These are phyloP conservation scores for Lacerta agilis DNA, from an alignment of 2,797 vertebrate genomes.

Conservation along the genomic window DNA sequence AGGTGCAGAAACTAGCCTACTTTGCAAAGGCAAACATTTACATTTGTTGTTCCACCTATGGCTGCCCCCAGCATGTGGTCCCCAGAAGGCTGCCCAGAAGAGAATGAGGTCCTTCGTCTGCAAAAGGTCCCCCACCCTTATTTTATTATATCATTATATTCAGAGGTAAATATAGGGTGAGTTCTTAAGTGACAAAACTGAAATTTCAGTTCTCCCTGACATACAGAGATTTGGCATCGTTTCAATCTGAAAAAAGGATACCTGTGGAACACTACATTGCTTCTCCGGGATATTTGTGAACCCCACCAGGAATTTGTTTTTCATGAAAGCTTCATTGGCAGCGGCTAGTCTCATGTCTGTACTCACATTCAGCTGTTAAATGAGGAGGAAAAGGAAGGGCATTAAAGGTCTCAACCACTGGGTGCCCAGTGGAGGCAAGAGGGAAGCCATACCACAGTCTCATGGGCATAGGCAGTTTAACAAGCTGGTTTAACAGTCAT, in stretches of 20 bases:
- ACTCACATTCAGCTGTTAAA: conserved; percentile 77
- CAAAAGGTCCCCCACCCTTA: too few relatives aligned
- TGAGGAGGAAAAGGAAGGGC: neutral
- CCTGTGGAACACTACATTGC: conserved; percentile 73
- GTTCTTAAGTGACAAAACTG: neutral
- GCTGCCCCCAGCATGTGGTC: too few relatives aligned
- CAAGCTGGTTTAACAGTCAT: too few relatives aligned
- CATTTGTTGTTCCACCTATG: too few relatives aligned
- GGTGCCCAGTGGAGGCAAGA: too few relatives aligned
- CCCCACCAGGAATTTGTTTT: conserved; percentile 76
- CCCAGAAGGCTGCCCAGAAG: too few relatives aligned
- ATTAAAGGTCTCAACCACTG: too few relatives aligned
- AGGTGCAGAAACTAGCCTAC: too few relatives aligned
- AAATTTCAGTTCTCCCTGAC: neutral
- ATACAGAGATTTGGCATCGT: neutral
- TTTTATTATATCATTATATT: neutral
- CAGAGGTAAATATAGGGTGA: neutral
- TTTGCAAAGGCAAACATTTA: too few relatives aligned
- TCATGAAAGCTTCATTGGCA: conserved; percentile 78
- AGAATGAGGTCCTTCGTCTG: too few relatives aligned
- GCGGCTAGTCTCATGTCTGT: conserved; percentile 80
- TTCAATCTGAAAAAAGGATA: conserved; percentile 60
- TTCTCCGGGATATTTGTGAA: conserved; percentile 73
- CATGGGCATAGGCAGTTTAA: too few relatives aligned
- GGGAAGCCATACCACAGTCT: neutral